Percentiles rank a stretch among this genome's conserved stretches.
Evolutionary conservation across 2,113 vertebrate species (phyloP).

Genomic region (Neopipo cinnamomea): DNA sequence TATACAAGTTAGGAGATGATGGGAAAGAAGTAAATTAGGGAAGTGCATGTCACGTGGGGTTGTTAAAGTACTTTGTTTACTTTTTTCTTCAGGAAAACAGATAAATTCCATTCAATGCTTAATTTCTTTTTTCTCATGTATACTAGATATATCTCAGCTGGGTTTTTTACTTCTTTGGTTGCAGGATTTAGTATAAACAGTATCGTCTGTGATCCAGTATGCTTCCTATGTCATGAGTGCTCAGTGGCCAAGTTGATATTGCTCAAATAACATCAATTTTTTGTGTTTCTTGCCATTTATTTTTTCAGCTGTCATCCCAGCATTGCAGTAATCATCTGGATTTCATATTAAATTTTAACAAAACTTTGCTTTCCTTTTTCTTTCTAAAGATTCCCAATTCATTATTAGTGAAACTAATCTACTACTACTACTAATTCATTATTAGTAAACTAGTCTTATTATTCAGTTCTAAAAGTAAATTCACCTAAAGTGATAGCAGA

Average conservation of each 20-base stretch:
- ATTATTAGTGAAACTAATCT: too few relatives aligned
- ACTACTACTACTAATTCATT: too few relatives aligned
- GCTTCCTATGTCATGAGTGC: neutral
- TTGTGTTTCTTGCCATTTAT: neutral
- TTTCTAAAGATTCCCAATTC: neutral
- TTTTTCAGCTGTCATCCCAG: neutral
- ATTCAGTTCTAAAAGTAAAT: conserved; percentile 49
- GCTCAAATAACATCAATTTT: neutral
- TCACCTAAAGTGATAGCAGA: conserved; percentile 24
- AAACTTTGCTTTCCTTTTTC: neutral
- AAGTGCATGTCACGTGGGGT: neutral
- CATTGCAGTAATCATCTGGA: neutral
- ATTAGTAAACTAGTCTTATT: conserved; percentile 20
- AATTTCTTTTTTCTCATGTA: neutral
- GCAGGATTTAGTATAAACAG: neutral
- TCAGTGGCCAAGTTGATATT: neutral
- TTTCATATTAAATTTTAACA: neutral
- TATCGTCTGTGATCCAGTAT: neutral
- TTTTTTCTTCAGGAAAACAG: neutral
- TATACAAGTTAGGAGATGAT: neutral
- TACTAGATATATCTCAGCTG: neutral
- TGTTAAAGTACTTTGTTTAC: neutral
- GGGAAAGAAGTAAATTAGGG: neutral
- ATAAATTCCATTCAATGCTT: neutral
- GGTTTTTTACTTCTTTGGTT: neutral